Evolutionary conservation across 30 jellyfish, hydroid and myxozoan species (phyloP), one percentile per base, ranked within the genome.

Genomic region (Turritopsis dohrnii): DNA sequence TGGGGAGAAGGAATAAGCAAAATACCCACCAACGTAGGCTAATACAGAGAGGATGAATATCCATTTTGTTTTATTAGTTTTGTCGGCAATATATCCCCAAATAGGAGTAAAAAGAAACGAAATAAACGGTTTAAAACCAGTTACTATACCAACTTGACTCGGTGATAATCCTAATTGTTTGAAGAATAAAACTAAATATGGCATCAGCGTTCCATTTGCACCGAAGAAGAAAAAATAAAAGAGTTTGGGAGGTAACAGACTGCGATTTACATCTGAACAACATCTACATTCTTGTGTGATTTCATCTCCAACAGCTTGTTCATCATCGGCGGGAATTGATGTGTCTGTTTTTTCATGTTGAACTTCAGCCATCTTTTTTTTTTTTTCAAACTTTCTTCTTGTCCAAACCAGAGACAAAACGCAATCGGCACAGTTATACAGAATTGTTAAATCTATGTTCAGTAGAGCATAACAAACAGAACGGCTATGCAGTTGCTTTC

Each of bases 41-140:
- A 91, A 31, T 88, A 91, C 81, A 1, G 97, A 92, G 66, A 91
- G 74, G 1, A 86, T 71, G 65, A 79, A 91, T 17, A 91, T 84
- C 94, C 90, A 85, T 52, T 91, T 91, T 29, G 96, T 90, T 71
- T 74, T 87, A 53, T 83, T 76, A 18, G 96, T 81, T 65, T 84
- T 87, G 66, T 91, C 97, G 3, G 95, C 97, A 28, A 91, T 81
- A 60, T 87, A 91, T 22, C 97, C 97, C 97, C 97, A 91, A n/a
- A 91, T 77, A 18, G 97, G 97, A 19, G 90, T 80, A 87, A 84
- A 91, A 8, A 91, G 73, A n/a, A 91, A 91, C 18, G 97, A 92
- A 66, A 91, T 91, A 73, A 83, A 91, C n/a, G 97, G 97, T 85
- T 91, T 91, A 86, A 91, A 86, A 16, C 97, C 97, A 16, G 89